A percentile compares a stretch with the other conserved stretches of the same genome.
These are phyloP conservation scores for Microtus oregoni DNA, from an alignment of 2,113 vertebrate species.

Conservation along the genomic window DNA sequence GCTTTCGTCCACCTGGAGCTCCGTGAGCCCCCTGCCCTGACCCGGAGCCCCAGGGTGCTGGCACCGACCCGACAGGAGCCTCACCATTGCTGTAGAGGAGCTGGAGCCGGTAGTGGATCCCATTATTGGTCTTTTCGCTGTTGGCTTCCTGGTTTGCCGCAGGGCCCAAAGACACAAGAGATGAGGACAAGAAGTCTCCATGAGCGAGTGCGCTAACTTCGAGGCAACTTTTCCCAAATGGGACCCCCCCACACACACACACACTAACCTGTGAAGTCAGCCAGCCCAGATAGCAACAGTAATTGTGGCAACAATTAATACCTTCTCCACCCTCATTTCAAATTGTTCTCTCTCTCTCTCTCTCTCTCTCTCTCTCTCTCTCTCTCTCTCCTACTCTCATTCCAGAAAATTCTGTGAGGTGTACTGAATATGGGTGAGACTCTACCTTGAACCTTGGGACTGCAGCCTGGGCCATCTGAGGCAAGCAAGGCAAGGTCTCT, in stretches of 20 bases:
- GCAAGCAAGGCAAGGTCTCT: not conserved
- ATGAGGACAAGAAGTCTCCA: conserved; percentile 60
- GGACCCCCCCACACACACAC: not conserved
- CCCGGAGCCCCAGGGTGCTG: conserved; percentile 22
- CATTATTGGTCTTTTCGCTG: conserved; percentile 99
- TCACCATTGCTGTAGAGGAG: conserved; percentile 99
- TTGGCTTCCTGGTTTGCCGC: conserved; percentile 93
- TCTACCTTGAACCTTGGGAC: not conserved
- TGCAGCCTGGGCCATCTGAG: not conserved
- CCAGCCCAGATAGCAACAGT: not conserved
- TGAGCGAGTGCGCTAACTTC: conserved; percentile 63
- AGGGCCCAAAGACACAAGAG: conserved; percentile 79
- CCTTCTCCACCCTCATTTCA: conserved; percentile 21
- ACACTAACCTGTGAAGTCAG: not conserved
- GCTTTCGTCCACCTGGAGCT: not conserved
- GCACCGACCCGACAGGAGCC: conserved; percentile 62
- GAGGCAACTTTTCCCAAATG: conserved; percentile 44
- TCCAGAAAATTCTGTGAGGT: conserved; percentile 4
- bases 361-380: not conserved
- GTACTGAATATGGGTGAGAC: not conserved
- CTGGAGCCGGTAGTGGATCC: conserved; percentile 98
- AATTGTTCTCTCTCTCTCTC: not conserved
- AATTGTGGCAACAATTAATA: not conserved
- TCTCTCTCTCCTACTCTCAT: not conserved
- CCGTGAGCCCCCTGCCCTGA: not conserved